Base-by-base conservation (phyloP, 2,113 vertebrate genomes). In the Nematolebias whitei region DNA sequence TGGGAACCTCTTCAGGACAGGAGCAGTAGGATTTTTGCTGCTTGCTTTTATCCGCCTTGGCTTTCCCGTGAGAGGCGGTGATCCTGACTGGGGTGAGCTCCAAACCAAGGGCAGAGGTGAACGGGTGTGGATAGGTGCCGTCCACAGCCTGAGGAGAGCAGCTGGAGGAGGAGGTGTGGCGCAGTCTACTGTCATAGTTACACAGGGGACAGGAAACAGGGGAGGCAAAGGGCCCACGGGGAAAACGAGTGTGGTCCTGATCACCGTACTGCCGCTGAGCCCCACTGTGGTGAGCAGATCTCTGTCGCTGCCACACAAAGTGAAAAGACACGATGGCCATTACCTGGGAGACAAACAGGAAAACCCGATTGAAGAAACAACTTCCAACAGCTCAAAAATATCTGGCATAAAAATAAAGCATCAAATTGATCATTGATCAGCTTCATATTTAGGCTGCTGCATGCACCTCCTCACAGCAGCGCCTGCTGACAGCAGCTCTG, bases 241-340 rank as follows among this genome's bases (percentile, higher is more conserved):
- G 96, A 29, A 93, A 48, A 3, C 71, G 82, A 2, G 74, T 53
- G 2, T 68, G 44, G 0, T 87, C 71, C 13, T 32, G 8, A 13
- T 80, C 80, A 2, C 68, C 66, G 11, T 95, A 95, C n/a, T 83
- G 91, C 61, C 97, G 91, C 65, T 93, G 82, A 9, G 96, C 96
- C 12, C 96, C 95, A 0, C 96, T 95, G 84, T 99, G 97, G 80
- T 95, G 92, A 50, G 80, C 58, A 0, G 94, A 92, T 6, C 97
- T 93, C 72, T 94, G 93, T 6, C 95, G 93, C 85, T 95, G 93
- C 97, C 98, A 99, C 68, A 92, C 82, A 1, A 93, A 94, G 80
- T 99, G 96, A 39, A 92, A 90, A 45, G 96, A 95, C 69, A 95
- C 92, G 5, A 99, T 97, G 72, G 94, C 96, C 94, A 99, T 99